A percentile compares a stretch with the other conserved stretches of the same genome.
phyloP scores from a whole-genome alignment of 1,140 invertebrate genomes.

The Drosophila subobscura region DNA sequence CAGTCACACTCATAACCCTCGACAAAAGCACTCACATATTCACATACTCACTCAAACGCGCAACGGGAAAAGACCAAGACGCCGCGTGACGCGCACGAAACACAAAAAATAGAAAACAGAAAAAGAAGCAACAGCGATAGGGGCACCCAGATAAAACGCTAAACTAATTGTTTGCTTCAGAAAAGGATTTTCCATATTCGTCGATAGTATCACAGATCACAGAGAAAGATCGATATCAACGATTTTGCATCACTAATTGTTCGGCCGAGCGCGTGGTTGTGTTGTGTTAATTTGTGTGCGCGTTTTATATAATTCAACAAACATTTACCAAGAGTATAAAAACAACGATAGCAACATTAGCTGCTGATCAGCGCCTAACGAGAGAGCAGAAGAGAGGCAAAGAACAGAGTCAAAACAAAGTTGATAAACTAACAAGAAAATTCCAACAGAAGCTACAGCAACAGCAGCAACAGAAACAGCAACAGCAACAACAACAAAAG shows the following conservation, averaged over 20 bases:
- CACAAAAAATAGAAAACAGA: constrained; percentile 35
- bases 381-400: constrained; percentile 13
- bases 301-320: constrained; percentile 35
- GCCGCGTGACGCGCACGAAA: constrained; percentile 54
- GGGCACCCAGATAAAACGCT: constrained; percentile 7
- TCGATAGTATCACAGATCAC: constrained; percentile 1
- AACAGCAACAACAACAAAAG: constrained; percentile 33
- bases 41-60: too few relatives aligned
- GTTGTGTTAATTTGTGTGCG: constrained; percentile 17
- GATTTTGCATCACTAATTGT: constrained; percentile 14
- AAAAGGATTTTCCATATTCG: neutral
- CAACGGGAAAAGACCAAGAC: constrained; percentile 26
- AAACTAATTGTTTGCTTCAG: constrained; percentile 8
- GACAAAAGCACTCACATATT: too few relatives aligned
- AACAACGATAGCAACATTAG: constrained; percentile 31
- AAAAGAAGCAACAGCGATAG: constrained; percentile 26
- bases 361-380: neutral
- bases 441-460: constrained; percentile 24
- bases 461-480: constrained; percentile 22
- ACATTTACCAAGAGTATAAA: constrained; percentile 20
- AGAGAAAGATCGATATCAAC: constrained; percentile 3
- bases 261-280: constrained; percentile 28
- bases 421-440: constrained; percentile 12
- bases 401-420: constrained; percentile 16
- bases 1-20: constrained; percentile 45